Evolutionary conservation across 2,797 vertebrate species (phyloP).

Genomic region (Aulostomus chinensis): DNA sequence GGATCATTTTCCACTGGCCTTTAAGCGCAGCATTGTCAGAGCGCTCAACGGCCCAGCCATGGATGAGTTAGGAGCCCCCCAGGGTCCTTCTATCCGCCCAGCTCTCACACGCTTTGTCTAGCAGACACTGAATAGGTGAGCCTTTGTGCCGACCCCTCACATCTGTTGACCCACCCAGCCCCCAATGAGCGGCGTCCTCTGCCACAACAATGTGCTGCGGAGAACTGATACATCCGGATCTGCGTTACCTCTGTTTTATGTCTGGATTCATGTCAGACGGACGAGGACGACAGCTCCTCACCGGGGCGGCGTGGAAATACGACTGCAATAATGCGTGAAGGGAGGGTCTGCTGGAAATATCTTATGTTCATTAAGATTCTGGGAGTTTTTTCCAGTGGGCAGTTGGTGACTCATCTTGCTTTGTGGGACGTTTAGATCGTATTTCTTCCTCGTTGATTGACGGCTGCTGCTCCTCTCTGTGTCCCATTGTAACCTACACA

Average conservation of each 20-base stretch:
- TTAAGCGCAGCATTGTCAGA: slow-evolving; percentile 81
- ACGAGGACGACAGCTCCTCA: slow-evolving; percentile 11
- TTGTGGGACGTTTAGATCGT: slow-evolving; percentile 61
- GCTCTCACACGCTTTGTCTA: slow-evolving; percentile 78
- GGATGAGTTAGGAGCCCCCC: slow-evolving; percentile 80
- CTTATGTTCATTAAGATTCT: slow-evolving; percentile 65
- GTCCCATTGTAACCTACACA: slow-evolving; percentile 52
- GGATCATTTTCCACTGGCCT: slow-evolving; percentile 79
- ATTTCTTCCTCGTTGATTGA: slow-evolving; percentile 70
- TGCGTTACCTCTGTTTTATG: slow-evolving; percentile 61
- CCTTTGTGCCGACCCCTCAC: slow-evolving; percentile 82
- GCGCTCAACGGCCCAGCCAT: slow-evolving; percentile 78
- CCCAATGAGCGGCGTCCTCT: slow-evolving; percentile 69
- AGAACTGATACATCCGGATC: slow-evolving; percentile 74
- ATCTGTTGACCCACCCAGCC: slow-evolving; percentile 80
- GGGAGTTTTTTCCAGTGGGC: slow-evolving; percentile 44
- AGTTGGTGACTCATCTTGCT: slow-evolving; percentile 63
- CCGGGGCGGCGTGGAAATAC: too few species aligned
- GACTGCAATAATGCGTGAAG: slow-evolving; percentile 15
- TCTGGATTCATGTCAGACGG: slow-evolving; percentile 47
- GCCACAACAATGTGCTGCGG: slow-evolving; percentile 68
- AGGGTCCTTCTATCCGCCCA: slow-evolving; percentile 72
- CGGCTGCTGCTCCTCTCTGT: slow-evolving; percentile 48
- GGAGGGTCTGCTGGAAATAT: slow-evolving; percentile 52
- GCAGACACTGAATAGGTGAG: slow-evolving; percentile 84